Conservation (phyloP, 2,888 invertebrate species). For the Parapristionchus giblindavisi region DNA sequence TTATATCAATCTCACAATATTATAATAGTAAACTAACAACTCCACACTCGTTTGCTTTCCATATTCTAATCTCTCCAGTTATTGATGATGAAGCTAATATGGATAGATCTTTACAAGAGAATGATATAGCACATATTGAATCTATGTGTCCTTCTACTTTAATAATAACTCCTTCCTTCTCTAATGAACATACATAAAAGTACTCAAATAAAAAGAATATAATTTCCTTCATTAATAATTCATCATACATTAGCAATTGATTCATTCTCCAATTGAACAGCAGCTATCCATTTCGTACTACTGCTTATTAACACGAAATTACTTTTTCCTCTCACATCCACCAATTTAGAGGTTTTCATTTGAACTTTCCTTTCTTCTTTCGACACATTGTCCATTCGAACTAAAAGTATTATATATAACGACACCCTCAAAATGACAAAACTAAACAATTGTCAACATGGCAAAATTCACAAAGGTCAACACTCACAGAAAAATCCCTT, state of each 20-base stretch:
- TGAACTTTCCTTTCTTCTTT: background rate
- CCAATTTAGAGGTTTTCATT: background rate
- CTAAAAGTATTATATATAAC: background rate
- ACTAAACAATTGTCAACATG: too few species aligned
- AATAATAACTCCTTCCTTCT: background rate
- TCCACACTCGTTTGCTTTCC: background rate
- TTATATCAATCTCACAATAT: background rate
- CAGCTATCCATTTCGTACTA: conserved; percentile 15
- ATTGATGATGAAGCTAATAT: conserved; percentile 14
- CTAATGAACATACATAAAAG: background rate
- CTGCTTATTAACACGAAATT: background rate
- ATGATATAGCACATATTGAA: background rate
- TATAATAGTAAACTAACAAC: conserved; percentile 2
- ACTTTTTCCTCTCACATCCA: conserved; percentile 9
- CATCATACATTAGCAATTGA: background rate
- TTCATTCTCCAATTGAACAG: background rate
- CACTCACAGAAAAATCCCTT: too few species aligned
- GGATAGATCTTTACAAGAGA: conserved; percentile 8
- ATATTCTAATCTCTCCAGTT: conserved; percentile 23
- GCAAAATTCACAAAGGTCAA: too few species aligned
- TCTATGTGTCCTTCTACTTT: conserved; percentile 6
- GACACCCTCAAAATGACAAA: too few species aligned
- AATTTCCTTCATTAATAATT: background rate
- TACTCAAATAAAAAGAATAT: background rate
- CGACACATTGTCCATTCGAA: background rate